phyloP scores from a whole-genome alignment of 2,888 invertebrate genomes.

The Plagodis dolabraria region DNA sequence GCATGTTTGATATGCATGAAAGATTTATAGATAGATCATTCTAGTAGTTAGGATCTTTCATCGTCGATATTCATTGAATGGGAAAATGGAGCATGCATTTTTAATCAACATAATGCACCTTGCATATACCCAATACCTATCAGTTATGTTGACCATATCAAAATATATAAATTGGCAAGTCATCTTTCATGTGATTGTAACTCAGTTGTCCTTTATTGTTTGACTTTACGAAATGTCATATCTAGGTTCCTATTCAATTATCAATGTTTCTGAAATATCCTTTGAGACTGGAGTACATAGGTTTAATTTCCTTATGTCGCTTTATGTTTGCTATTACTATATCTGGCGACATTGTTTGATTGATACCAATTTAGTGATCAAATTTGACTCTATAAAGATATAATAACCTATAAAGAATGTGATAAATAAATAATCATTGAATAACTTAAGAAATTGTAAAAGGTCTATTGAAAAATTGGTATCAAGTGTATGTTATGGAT shows the following conservation, averaged over 20 bases:
- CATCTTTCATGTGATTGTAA: neutral
- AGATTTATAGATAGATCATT: conserved; percentile 10
- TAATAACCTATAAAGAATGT: no score
- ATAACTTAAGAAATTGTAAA: no score
- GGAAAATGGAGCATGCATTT: conserved; percentile 2
- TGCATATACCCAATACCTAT: no score
- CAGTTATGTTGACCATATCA: neutral
- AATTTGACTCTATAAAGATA: no score
- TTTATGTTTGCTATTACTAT: conserved; percentile 50
- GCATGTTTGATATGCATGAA: conserved; percentile 6
- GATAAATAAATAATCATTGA: no score
- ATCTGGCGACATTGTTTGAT: conserved; percentile 56
- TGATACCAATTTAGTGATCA: conserved; percentile 37
- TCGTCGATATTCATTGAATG: neutral
- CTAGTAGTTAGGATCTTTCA: conserved; percentile 1
- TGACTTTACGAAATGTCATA: conserved; percentile 1
- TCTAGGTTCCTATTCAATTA: neutral
- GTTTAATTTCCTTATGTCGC: conserved; percentile 39
- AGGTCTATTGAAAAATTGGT: conserved; percentile 20
- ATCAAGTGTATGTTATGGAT: conserved; percentile 20
- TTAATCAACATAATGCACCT: neutral
- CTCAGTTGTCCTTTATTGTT: neutral
- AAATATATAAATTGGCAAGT: neutral
- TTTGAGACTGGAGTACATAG: no score
- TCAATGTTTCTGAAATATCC: neutral